phyloP scores from a whole-genome alignment of 2,113 vertebrate genomes.

The Mastomys natalensis region DNA sequence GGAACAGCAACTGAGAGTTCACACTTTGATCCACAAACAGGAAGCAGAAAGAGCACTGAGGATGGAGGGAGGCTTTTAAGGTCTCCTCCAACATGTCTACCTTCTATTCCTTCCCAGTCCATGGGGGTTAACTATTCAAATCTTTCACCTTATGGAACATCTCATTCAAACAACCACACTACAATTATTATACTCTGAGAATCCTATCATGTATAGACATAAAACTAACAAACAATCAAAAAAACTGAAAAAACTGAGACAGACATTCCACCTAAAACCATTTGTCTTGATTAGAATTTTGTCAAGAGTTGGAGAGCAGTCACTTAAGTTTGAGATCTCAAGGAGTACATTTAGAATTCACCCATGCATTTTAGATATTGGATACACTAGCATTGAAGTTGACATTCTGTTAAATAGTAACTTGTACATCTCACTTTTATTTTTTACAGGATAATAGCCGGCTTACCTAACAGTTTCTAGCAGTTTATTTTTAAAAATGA shows the following conservation, averaged over 20 bases:
- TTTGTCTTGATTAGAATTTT: not conserved
- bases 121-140: not conserved
- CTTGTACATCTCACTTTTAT: constrained; percentile 32
- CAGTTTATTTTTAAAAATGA: not conserved
- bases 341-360: not conserved
- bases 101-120: not conserved
- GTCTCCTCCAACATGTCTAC: not conserved
- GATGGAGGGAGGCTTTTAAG: not conserved
- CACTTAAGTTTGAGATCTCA: constrained; percentile 10
- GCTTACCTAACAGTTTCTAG: not conserved
- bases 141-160: not conserved
- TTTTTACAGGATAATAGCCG: not conserved
- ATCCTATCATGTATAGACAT: not conserved
- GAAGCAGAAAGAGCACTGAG: not conserved
- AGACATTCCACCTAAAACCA: constrained; percentile 1
- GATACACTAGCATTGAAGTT: not conserved
- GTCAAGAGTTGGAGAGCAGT: not conserved
- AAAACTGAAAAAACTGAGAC: not conserved
- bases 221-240: not conserved
- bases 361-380: not conserved
- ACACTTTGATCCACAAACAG: not conserved
- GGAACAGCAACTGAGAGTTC: not conserved
- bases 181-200: not conserved
- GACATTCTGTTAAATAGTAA: constrained; percentile 2
- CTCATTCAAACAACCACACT: not conserved